Evolutionary conservation across 2,888 invertebrate genomes (phyloP), one percentile per base, ranked within the genome.

Genomic region (Latheticus oryzae): DNA sequence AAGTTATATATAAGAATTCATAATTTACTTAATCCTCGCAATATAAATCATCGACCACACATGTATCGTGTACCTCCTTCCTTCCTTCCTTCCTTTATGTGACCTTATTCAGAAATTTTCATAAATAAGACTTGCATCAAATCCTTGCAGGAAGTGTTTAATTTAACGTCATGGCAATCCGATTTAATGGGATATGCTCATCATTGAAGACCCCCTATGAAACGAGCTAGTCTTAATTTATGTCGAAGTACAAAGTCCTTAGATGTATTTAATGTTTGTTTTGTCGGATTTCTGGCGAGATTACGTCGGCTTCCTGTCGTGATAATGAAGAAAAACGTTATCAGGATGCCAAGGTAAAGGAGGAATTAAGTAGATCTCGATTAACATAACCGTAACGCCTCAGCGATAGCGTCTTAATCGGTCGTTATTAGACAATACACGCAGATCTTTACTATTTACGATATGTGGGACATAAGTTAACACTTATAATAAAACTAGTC

Each of bases 141-240:
- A n/a, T n/a, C n/a, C 30, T 51, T 51, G 15, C 21, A 52, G 52
- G 52, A 52, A 33, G 52, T 26, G 40, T n/a, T 17, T 42, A 52
- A 52, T 50, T 48, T 51, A 23, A 26, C 50, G 38, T 32, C 19
- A 32, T 32, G n/a, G 11, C 40, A 32, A 32, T 12, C 7, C 7
- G 35, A 16, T n/a, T 37, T 50, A 50, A 50, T 50, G 37, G 37
- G 47, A n/a, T n/a, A 35, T 35, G 47, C 32, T 50, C 37, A 28
- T 50, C 47, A 47, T 21, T 48, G 48, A 37, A 15, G 51, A 13
- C 40, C 52, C 52, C 42, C 42, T 9, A 3, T 42, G 24, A 4
- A 30, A 42, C 42, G 17, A 42, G 42, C 52, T 40, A 42, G 52
- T 21, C 15, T 19, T 38, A 47, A 50, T 50, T 50, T 28, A 38